Evolutionary conservation across 2,113 vertebrate genomes (phyloP).

Genomic region (Trematocara marginatum): DNA sequence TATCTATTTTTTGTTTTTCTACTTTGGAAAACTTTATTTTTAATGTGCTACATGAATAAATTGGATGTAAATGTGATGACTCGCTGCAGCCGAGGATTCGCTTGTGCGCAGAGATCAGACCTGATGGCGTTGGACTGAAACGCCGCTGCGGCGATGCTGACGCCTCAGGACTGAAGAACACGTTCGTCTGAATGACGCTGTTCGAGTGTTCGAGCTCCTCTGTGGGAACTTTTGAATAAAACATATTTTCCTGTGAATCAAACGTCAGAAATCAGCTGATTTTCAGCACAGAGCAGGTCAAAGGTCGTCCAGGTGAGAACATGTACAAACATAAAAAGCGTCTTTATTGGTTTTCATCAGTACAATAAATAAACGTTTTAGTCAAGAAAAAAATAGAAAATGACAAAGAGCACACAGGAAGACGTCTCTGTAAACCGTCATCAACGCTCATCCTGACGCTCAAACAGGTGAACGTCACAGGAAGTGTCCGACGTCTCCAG

Average conservation of each 20-base stretch:
- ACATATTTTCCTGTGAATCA: not conserved
- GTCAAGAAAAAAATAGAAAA: not conserved
- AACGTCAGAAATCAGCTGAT: not conserved
- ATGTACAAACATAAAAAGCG: not conserved
- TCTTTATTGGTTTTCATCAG: not conserved
- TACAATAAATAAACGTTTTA: not conserved
- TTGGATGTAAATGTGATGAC: not conserved
- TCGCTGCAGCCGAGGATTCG: not conserved
- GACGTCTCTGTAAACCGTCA: not conserved
- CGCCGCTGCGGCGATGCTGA: not conserved
- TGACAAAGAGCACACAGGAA: not conserved
- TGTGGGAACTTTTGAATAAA: not conserved
- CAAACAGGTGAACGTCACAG: not conserved
- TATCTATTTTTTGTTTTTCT: not conserved
- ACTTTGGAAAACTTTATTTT: not conserved
- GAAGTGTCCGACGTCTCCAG: not conserved
- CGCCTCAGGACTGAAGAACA: accelerated
- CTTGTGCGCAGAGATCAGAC: not conserved
- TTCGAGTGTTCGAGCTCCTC: not conserved
- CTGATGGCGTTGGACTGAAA: not conserved
- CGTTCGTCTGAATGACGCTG: not conserved
- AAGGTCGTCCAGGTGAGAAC: not conserved
- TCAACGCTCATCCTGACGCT: accelerated
- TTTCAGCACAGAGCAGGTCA: not conserved
- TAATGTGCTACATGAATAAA: accelerated